These are phyloP conservation scores for Penaeus vannamei DNA, from an alignment of 1,140 invertebrate species.

Conservation along the genomic window DNA sequence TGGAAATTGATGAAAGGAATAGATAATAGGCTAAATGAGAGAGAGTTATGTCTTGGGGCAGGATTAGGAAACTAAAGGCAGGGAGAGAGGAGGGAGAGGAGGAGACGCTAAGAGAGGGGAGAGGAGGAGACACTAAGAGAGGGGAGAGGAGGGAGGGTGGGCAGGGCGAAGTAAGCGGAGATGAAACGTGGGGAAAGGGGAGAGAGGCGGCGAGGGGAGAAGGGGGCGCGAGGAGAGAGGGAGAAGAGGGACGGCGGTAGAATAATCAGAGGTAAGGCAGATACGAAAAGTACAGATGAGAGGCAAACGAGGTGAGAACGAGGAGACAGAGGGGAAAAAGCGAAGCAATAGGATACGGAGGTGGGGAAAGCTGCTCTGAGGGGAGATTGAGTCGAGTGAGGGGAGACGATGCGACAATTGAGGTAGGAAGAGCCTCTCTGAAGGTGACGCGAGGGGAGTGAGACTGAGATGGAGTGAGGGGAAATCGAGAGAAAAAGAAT, in stretches of 20 bases:
- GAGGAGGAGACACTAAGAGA: background rate
- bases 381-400: background rate
- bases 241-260: background rate
- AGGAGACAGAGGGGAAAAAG: background rate
- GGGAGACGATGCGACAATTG: no score
- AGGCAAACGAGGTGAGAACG: background rate
- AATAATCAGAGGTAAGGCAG: background rate
- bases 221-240: background rate
- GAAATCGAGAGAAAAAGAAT: no score
- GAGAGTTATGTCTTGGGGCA: no score
- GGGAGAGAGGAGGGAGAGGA: background rate
- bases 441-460: no score
- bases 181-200: background rate
- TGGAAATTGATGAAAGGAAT: constrained; percentile 48
- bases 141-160: background rate
- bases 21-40: background rate
- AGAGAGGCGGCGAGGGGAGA: background rate
- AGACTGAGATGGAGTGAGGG: no score
- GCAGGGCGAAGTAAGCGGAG: background rate
- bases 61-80: background rate
- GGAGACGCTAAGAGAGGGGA: background rate
- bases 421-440: no score
- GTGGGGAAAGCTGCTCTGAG: background rate
- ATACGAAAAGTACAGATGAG: background rate
- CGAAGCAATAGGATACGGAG: background rate